Percentiles rank a stretch among this genome's conserved stretches.
These are phyloP conservation scores for Lamellibrachia luymesi DNA, from an alignment of 1,140 invertebrate species.

Conservation along the genomic window DNA sequence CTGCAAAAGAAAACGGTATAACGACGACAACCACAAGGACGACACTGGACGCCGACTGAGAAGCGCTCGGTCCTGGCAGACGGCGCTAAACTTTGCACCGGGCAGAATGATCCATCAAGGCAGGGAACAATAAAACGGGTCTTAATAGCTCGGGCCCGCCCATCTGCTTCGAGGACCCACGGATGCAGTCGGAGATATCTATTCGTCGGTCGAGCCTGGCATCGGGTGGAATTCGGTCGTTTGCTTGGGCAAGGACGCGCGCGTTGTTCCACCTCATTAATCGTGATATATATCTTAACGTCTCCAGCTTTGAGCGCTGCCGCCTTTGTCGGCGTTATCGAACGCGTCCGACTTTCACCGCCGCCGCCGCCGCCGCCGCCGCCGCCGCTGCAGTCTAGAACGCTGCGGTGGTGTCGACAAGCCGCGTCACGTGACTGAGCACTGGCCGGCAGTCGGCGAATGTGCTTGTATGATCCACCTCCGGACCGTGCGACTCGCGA, in stretches of 20 bases:
- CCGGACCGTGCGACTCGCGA: background rate
- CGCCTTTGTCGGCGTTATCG: background rate
- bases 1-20: background rate
- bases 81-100: background rate
- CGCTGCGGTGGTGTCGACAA: background rate
- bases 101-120: background rate
- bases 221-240: background rate
- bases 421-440: background rate
- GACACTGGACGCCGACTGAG: background rate
- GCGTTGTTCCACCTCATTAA: background rate
- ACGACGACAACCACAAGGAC: background rate
- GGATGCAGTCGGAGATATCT: background rate
- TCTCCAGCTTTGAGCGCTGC: background rate
- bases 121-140: background rate
- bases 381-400: background rate
- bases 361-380: too few relatives aligned
- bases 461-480: background rate
- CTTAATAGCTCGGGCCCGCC: background rate
- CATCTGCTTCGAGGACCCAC: background rate
- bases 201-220: background rate
- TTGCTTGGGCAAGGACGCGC: too few relatives aligned
- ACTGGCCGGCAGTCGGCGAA: background rate
- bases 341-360: background rate
- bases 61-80: background rate
- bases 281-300: conserved; percentile 1